Percentiles rank a stretch among this genome's conserved stretches.
phyloP scores from a whole-genome alignment of 2,113 vertebrate species.

The Ctenomys sociabilis region DNA sequence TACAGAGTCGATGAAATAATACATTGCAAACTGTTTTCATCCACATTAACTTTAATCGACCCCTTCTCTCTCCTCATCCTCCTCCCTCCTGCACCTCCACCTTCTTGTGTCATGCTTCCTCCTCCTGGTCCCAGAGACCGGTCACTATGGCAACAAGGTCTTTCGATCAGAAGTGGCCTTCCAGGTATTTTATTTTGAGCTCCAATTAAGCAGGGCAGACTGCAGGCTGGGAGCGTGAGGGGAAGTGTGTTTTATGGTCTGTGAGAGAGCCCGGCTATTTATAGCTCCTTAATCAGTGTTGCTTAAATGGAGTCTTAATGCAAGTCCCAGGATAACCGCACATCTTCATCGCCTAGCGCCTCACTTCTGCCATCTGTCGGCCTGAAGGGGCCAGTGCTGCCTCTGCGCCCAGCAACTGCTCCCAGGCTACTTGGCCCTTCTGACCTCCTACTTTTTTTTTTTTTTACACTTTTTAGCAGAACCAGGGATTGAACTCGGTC shows the following conservation, averaged over 20 bases:
- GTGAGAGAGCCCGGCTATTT: conserved; percentile 66
- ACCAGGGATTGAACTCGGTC: no score
- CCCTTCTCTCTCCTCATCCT: neutral
- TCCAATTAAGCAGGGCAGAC: conserved; percentile 62
- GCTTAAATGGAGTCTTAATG: conserved; percentile 70
- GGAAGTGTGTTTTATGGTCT: conserved; percentile 66
- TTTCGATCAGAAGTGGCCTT: conserved; percentile 51
- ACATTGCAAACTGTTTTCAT: no score
- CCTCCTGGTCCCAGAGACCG: neutral
- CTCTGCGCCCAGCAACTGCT: neutral
- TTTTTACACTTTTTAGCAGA: no score
- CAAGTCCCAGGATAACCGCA: neutral
- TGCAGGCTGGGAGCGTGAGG: conserved; percentile 11
- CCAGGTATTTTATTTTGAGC: conserved; percentile 76
- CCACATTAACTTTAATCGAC: neutral
- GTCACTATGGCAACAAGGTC: conserved; percentile 73
- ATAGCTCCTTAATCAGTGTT: conserved; percentile 68
- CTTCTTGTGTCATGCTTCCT: neutral
- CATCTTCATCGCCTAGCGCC: neutral
- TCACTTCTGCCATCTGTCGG: neutral
- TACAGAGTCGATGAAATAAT: no score
- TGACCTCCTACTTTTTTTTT: no score
- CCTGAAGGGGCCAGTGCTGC: neutral
- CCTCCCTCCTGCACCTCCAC: neutral
- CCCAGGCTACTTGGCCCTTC: neutral